Evolutionary conservation across 2,113 vertebrate genomes (phyloP), one percentile per base, ranked within the genome.

Genomic region (Elaphurus davidianus): DNA sequence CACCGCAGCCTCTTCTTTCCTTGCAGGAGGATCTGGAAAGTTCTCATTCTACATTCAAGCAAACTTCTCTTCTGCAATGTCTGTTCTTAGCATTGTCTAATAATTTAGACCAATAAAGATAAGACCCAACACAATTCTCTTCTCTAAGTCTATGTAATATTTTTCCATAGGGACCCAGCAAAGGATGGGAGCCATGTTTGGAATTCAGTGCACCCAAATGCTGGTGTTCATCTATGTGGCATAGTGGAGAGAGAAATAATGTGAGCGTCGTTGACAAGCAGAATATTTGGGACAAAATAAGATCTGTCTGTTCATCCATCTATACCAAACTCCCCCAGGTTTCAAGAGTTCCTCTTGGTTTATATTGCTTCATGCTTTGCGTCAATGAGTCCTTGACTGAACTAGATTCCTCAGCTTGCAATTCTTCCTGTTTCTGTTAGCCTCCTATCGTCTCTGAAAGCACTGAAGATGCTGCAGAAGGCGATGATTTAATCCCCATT

Each of bases 21-120:
- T 62, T 45, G 30, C 9, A 59, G 64, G 45, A 91, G 8, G 52
- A 43, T 57, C 82, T 8, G 54, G 47, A 86, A 59, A 36, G 36
- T 36, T n/a, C 21, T 62, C 43, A 16, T 9, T 93, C 55, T 71
- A 19, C 8, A 17, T 93, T 96, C 33, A 36, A 82, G 43, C 30
- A 33, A 64, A 83, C 60, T 50, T 87, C 36, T 92, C 19, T 62
- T 57, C 87, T 36, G 47, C 6, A 19, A 40, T 71, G 71, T 15
- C 25, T 97, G 84, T 76, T 45, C 57, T 88, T 67, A 86, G 45
- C 43, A 76, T 52, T 60, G 59, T 55, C 54, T 60, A 45, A 45
- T 78, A 43, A 82, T n/a, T 40, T 16, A 87, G 13, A 21, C 1
- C 62, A 76, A 76, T 43, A 36, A n/a, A 54, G 50, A 67, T 62